Evolutionary conservation across 2,888 invertebrate genomes (phyloP), one percentile per base, ranked within the genome.

Genomic region (Melanchra persicariae): DNA sequence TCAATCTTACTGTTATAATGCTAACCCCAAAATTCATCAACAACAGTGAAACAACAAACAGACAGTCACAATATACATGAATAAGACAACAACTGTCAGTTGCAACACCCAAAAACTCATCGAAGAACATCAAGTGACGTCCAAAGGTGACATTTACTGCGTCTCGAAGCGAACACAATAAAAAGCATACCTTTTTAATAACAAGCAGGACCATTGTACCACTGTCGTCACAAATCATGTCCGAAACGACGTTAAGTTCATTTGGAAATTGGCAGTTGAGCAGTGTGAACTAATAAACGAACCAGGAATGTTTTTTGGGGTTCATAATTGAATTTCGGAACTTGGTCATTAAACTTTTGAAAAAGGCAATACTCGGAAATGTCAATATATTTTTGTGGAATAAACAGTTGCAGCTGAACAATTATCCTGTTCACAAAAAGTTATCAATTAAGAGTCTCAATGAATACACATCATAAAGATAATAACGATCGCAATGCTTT

Each of bases 161-260:
- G 72, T 67, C 70, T 64, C 81, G 73, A 72, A 71, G 54, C 64
- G 63, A 68, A 47, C 67, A 71, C 55, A 63, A 72, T 74, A 83
- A 86, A 84, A 85, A 87, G 66, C 64, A 73, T 78, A 64, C 72
- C 81, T 80, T 86, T 77, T 77, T 80, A 84, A 86, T 82, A 82
- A 86, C 79, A 78, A 82, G 69, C 62, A 61, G 47, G 62, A 52
- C 79, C 85, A 84, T 86, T 86, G 84, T 82, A 69, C 72, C 34
- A 54, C 43, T 64, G 79, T 77, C 76, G 74, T 45, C 79, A 83
- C 84, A 86, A 86, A 86, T 86, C 86, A 86, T 85, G 69, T 34
- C 66, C 59, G n/a, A 75, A 75, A 82, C 65, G 80, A 71, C 79
- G 77, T 72, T 59, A 63, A 71, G 67, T 60, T 74, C 69, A 77